These are phyloP conservation scores for Dasypogon diadema DNA, from an alignment of 2,888 invertebrate genomes.

Conservation along the genomic window DNA sequence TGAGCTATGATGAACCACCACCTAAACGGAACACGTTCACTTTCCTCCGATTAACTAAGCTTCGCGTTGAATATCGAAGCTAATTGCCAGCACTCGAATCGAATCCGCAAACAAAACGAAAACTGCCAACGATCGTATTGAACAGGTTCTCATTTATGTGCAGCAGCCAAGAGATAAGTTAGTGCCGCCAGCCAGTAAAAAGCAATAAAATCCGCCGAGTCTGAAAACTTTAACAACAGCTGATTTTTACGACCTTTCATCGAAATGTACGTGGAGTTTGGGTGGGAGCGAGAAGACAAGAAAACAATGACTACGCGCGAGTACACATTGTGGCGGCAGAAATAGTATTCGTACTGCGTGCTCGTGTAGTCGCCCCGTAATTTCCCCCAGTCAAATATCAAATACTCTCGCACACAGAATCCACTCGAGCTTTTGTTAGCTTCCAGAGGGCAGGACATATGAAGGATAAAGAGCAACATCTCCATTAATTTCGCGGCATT, in stretches of 20 bases:
- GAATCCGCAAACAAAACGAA: not conserved
- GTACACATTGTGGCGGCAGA: no score
- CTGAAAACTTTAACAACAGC: slow-evolving; percentile 10
- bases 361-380: not conserved
- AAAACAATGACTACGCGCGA: slow-evolving; percentile 37
- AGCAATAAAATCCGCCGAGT: not conserved
- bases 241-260: slow-evolving; percentile 41
- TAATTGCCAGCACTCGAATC: not conserved
- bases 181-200: not conserved
- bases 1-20: slow-evolving; percentile 62
- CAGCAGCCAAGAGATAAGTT: not conserved
- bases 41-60: slow-evolving; percentile 19
- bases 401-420: not conserved
- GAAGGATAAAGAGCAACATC: no score
- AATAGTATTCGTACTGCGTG: not conserved
- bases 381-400: not conserved
- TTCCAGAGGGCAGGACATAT: no score
- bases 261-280: not conserved
- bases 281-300: slow-evolving; percentile 9
- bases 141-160: not conserved
- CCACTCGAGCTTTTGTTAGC: not conserved
- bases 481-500: not conserved
- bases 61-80: not conserved
- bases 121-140: not conserved
- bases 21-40: not conserved